These are phyloP conservation scores for Platalea minor DNA, from an alignment of 2,797 vertebrate genomes.

Conservation along the genomic window DNA sequence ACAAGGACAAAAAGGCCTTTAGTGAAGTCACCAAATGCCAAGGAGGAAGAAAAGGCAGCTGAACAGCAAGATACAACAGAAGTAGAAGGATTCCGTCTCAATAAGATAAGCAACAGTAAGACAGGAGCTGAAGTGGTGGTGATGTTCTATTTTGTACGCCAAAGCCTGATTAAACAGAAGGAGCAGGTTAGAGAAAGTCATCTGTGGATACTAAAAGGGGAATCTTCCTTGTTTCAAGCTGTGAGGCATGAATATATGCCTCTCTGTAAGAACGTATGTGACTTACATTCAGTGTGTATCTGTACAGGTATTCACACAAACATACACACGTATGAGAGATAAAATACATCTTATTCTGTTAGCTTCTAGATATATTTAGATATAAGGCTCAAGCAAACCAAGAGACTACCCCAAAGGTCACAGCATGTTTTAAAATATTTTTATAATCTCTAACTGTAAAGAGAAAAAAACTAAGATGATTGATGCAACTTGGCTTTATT, in stretches of 20 bases:
- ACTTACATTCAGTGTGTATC: background rate
- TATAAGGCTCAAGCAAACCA: background rate
- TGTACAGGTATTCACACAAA: background rate
- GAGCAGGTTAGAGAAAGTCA: background rate
- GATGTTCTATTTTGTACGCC: accelerated
- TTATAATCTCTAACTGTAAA: constrained; percentile 17
- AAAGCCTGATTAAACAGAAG: background rate
- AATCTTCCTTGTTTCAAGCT: background rate
- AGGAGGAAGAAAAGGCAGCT: background rate
- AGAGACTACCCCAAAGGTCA: background rate
- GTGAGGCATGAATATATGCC: accelerated
- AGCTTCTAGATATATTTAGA: background rate
- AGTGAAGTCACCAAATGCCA: background rate
- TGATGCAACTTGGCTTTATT: background rate
- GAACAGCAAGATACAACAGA: background rate
- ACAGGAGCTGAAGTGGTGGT: background rate
- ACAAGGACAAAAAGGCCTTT: background rate
- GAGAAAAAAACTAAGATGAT: background rate
- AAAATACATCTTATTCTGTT: background rate
- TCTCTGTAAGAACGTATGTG: accelerated
- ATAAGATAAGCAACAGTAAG: background rate
- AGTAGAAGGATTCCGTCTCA: background rate
- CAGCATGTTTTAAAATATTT: background rate
- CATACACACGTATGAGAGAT: background rate
- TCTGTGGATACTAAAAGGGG: background rate